Evolutionary conservation across 2,797 vertebrate genomes (phyloP).

Genomic region (Taeniopygia guttata): DNA sequence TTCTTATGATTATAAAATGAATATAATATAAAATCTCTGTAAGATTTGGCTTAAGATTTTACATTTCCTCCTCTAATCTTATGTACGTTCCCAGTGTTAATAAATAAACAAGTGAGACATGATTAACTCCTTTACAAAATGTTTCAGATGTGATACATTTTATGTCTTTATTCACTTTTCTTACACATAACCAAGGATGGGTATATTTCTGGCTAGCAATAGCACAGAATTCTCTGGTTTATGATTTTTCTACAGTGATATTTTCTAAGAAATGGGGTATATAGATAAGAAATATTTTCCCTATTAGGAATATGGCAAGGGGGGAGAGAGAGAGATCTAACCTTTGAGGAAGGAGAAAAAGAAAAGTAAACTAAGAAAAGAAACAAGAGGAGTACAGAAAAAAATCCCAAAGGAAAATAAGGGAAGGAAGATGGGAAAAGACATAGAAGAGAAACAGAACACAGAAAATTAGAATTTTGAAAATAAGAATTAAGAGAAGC

Average conservation of each 20-base stretch:
- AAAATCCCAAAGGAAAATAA: not conserved
- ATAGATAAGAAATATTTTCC: conserved; percentile 20
- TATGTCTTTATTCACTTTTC: not conserved
- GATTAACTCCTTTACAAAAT: not conserved
- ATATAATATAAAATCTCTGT: not conserved
- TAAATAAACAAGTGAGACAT: not conserved
- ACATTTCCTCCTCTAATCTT: not conserved
- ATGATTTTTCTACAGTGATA: not conserved
- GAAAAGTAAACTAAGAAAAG: not conserved
- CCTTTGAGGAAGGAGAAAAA: not conserved
- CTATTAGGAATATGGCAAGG: not conserved
- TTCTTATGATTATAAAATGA: not conserved
- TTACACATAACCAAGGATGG: not conserved
- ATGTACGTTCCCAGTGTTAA: not conserved
- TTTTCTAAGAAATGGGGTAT: conserved; percentile 51
- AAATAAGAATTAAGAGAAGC: not conserved
- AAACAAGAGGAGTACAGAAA: not conserved
- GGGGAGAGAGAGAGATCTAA: not conserved
- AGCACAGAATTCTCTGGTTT: conserved; percentile 45
- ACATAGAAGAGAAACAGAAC: not conserved
- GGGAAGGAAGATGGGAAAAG: not conserved
- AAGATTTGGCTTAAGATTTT: not conserved
- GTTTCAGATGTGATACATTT: not conserved
- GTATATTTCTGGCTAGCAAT: not conserved
- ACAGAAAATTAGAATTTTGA: not conserved